Percentiles rank a stretch among this genome's conserved stretches.
These are phyloP conservation scores for Idaea straminata DNA, from an alignment of 2,888 invertebrate species.

Conservation along the genomic window DNA sequence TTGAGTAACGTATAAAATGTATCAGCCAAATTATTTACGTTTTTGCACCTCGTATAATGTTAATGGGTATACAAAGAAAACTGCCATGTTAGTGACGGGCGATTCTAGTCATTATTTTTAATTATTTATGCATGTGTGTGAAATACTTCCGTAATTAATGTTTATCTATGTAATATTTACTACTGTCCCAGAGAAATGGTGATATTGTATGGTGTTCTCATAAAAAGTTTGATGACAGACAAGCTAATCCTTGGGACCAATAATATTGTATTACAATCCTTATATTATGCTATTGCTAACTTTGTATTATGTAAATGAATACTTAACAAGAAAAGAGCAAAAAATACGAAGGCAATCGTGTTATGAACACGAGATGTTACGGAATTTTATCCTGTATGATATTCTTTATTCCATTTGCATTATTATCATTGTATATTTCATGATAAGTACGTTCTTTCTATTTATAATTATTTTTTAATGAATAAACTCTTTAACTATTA, in stretches of 20 bases:
- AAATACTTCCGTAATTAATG: conserved; percentile 37
- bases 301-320: conserved; percentile 7
- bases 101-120: conserved; percentile 57
- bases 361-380: conserved; percentile 24
- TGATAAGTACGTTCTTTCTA: conserved; percentile 57
- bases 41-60: too few relatives aligned
- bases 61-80: conserved; percentile 14
- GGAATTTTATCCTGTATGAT: conserved; percentile 39
- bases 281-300: conserved; percentile 13
- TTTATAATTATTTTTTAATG: conserved; percentile 53
- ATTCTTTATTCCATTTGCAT: conserved; percentile 65
- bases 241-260: conserved; percentile 1
- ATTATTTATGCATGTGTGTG: conserved; percentile 33
- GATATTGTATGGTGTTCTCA: conserved; percentile 11
- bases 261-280: not conserved
- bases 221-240: conserved; percentile 14
- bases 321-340: conserved; percentile 11
- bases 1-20: not conserved
- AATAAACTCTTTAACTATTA: conserved; percentile 44
- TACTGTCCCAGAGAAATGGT: conserved; percentile 12
- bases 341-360: conserved; percentile 1
- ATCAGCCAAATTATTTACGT: not conserved
- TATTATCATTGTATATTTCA: conserved; percentile 53
- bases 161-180: conserved; percentile 12
- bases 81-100: conserved; percentile 44